Base-by-base conservation (phyloP, 2,113 vertebrate species). In the Dermatemys mawii region DNA sequence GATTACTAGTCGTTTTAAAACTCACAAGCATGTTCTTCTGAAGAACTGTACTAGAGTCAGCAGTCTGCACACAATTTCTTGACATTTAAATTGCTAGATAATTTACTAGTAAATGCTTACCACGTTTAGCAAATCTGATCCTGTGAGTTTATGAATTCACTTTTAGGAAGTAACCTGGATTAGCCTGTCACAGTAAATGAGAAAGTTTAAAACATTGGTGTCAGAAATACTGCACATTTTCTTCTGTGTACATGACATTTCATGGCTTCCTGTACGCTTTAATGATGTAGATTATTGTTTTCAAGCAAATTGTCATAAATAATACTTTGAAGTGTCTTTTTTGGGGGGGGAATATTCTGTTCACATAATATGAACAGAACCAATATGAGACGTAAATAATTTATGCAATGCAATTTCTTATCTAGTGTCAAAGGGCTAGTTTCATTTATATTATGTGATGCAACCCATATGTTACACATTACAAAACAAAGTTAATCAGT, bases 401-500 rank as follows among this genome's bases (percentile, higher is more conserved):
- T 87, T 57, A 94, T 88, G 26, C 48, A 82, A 2, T 48, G 44
- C 48, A 76, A 87, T 89, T 29, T 89, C 53, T 78, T 92, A 44
- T 8, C 0, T 49, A 29, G 50, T 7, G 44, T 91, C 24, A 54
- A 75, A 79, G 26, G 84, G 90, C 53, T 92, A 76, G 5, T 93
- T 91, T 73, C 54, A 26, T 19, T 92, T 93, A 29, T 32, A 26
- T 50, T 54, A 63, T 8, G 7, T 1, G 0, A 2, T 51, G 10
- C 53, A 76, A 10, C 32, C 84, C 1, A 1, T 24, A 9, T 63
- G 14, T 24, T 80, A 53, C 53, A 24, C 5, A 0, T 75, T 35
- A 50, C 90, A 94, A 87, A 97, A 81, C 67, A 90, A 63, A 63
- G 44, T 79, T 92, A 83, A 95, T 96, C 53, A 6, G 41, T 87